Conservation (phyloP, 2,797 vertebrate genomes). For the Acestrorhynchus altus region DNA sequence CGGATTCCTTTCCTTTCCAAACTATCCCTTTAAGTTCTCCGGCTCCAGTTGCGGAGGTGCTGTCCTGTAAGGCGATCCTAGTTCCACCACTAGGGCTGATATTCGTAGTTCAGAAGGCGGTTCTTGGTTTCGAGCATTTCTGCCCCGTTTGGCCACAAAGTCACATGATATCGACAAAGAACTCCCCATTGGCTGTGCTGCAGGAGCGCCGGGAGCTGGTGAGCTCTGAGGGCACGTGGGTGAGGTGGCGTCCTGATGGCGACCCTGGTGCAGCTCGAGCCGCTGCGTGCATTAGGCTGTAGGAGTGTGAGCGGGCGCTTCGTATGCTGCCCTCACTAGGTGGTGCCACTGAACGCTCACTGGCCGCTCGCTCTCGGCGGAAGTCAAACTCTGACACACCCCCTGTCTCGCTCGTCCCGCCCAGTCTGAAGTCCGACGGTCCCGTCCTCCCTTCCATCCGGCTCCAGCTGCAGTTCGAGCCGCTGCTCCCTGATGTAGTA, state of each 20-base stretch:
- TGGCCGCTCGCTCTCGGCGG: conserved; percentile 85
- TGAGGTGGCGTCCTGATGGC: conserved; percentile 88
- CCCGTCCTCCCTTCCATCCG: conserved; percentile 83
- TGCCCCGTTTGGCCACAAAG: neutral
- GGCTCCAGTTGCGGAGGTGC: conserved; percentile 9
- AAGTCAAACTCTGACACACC: conserved; percentile 81
- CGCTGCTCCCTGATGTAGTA: conserved; percentile 87
- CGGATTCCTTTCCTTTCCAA: neutral
- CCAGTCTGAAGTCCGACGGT: conserved; percentile 81
- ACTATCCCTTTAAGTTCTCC: neutral
- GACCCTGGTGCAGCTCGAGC: conserved; percentile 84
- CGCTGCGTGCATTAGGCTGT: conserved; percentile 81
- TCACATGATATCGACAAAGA: conserved; percentile 99
- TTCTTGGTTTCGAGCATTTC: conserved; percentile 29
- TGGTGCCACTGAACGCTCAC: conserved; percentile 82
- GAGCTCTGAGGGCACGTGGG: conserved; percentile 93
- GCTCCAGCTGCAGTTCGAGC: conserved; percentile 92
- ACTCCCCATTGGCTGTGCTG: conserved; percentile 97
- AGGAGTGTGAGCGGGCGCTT: conserved; percentile 86
- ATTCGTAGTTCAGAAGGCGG: conserved; percentile 15
- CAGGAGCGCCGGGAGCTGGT: conserved; percentile 97
- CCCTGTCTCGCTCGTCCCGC: conserved; percentile 79
- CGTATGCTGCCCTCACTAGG: conserved; percentile 89
- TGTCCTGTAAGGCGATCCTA: conserved; percentile 23
- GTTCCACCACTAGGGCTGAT: conserved; percentile 23